These are phyloP conservation scores for Stichodactyla mertensii DNA, from an alignment of 64 coral and sea anemone species.

Conservation along the genomic window DNA sequence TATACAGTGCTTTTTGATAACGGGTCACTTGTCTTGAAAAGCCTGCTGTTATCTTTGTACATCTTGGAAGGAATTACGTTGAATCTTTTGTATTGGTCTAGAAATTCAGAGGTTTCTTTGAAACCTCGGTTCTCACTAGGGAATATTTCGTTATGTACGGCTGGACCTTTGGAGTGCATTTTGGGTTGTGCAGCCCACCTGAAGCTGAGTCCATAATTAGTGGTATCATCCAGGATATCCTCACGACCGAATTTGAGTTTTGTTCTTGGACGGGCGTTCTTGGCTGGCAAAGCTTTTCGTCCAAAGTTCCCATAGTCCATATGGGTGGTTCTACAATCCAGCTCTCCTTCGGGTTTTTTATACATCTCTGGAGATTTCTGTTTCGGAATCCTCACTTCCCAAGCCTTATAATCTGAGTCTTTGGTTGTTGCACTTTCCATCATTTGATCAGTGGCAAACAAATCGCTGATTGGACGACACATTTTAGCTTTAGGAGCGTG, in stretches of 20 bases:
- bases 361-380: constrained; percentile 73
- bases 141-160: constrained; percentile 77
- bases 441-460: constrained; percentile 70
- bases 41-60: constrained; percentile 74
- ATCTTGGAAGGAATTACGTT: constrained; percentile 74
- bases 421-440: constrained; percentile 73
- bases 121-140: constrained; percentile 39
- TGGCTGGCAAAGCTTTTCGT: constrained; percentile 68
- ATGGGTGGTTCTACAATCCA: constrained; percentile 69
- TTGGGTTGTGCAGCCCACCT: constrained; percentile 51
- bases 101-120: constrained; percentile 61
- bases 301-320: constrained; percentile 89
- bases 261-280: constrained; percentile 69
- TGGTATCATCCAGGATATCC: constrained; percentile 65
- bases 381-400: constrained; percentile 69
- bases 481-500: constrained; percentile 67
- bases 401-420: constrained; percentile 48
- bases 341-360: constrained; percentile 59
- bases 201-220: constrained; percentile 75
- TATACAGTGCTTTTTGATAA: constrained; percentile 61
- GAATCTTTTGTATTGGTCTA: constrained; percentile 92
- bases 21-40: constrained; percentile 76
- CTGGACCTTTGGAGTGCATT: constrained; percentile 48
- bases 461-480: constrained; percentile 67
- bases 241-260: constrained; percentile 87